Percentiles rank a stretch among this genome's conserved stretches.
Conservation (phyloP, 2,888 invertebrate species). For the Agonum fuliginosum region DNA sequence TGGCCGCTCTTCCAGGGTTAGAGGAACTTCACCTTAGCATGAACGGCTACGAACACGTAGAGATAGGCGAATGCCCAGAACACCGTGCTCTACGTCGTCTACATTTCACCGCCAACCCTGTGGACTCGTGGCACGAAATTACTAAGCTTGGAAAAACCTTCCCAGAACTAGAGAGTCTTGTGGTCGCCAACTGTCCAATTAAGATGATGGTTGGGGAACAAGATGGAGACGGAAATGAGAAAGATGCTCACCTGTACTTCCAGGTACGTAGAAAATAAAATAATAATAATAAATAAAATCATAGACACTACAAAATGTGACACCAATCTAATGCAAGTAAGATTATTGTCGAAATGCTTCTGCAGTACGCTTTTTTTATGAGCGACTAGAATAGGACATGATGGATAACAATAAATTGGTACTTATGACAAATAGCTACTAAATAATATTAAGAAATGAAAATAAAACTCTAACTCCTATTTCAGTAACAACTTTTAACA, state of each 20-base stretch:
- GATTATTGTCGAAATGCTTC: too few relatives aligned
- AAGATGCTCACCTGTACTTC: slow-evolving; percentile 48
- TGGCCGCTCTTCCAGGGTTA: slow-evolving; percentile 85
- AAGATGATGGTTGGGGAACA: slow-evolving; percentile 72
- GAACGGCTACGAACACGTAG: slow-evolving; percentile 88
- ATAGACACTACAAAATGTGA: too few relatives aligned
- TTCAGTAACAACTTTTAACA: too few relatives aligned
- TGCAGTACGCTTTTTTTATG: too few relatives aligned
- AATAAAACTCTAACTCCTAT: too few relatives aligned
- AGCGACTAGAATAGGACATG: too few relatives aligned
- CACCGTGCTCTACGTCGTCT: slow-evolving; percentile 85
- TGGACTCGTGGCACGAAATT: slow-evolving; percentile 90
- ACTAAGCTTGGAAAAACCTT: slow-evolving; percentile 89
- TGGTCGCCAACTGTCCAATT: slow-evolving; percentile 91
- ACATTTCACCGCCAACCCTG: slow-evolving; percentile 91
- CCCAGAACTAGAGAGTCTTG: slow-evolving; percentile 88
- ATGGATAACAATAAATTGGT: too few relatives aligned
- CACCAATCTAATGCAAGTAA: too few relatives aligned
- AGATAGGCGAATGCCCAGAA: slow-evolving; percentile 75
- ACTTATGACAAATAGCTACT: too few relatives aligned
- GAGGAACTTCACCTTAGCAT: slow-evolving; percentile 95
- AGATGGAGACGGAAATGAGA: slow-evolving; percentile 62
- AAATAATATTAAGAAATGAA: too few relatives aligned
- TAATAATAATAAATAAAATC: neutral
- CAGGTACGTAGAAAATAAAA: neutral